Conservation (phyloP, 92 coral and sea anemone genomes). For the Siderastrea siderea region DNA sequence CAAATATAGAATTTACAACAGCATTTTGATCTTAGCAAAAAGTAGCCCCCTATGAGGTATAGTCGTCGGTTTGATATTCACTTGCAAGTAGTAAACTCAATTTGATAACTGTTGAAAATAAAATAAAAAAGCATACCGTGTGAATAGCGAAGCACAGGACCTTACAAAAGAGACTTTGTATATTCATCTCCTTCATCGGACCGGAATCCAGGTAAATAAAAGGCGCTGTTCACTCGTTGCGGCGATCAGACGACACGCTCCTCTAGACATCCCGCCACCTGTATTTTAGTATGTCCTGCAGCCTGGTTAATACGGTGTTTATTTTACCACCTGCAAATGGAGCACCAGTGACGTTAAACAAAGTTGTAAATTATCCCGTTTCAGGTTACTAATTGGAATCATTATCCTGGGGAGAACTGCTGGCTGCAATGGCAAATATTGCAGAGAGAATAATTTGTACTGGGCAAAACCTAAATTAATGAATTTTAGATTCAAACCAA, state of each 20-base stretch:
- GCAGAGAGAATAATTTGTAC: neutral
- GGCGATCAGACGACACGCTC: neutral
- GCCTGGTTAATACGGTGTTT: conserved; percentile 16
- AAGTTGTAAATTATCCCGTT: conserved; percentile 2
- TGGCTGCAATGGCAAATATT: neutral
- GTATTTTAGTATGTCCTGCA: neutral
- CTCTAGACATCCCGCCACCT: conserved; percentile 14
- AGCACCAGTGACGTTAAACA: neutral
- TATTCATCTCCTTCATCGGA: neutral
- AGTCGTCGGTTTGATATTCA: too few relatives aligned
- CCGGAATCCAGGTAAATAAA: neutral
- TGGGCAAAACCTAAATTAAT: neutral
- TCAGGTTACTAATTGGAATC: neutral
- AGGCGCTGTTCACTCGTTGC: neutral
- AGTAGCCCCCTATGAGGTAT: too few relatives aligned
- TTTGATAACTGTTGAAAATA: neutral
- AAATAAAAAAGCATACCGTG: conserved; percentile 15
- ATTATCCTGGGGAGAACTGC: neutral
- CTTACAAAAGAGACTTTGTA: neutral
- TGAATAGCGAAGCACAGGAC: neutral
- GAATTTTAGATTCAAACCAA: neutral
- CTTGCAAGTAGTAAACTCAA: too few relatives aligned
- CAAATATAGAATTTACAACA: too few relatives aligned
- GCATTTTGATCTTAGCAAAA: too few relatives aligned
- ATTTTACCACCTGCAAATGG: conserved; percentile 42